These are phyloP conservation scores for Danaus melanippus DNA, from an alignment of 1,140 invertebrate species.

Conservation along the genomic window DNA sequence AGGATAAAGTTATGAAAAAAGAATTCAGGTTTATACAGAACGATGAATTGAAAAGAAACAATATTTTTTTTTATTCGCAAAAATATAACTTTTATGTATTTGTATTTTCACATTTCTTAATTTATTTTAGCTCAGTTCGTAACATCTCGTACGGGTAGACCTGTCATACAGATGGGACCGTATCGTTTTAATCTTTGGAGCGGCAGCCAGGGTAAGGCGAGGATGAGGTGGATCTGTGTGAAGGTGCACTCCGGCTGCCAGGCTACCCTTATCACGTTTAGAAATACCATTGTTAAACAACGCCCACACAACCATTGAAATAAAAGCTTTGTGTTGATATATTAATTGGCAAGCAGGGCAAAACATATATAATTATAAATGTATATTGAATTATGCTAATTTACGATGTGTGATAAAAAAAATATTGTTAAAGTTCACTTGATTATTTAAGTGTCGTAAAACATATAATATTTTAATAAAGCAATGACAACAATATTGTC, in stretches of 20 bases:
- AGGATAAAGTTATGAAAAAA: background rate
- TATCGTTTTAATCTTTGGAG: slow-evolving; percentile 30
- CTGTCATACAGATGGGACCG: slow-evolving; percentile 23
- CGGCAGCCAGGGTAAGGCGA: slow-evolving; percentile 13
- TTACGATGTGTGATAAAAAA: no score
- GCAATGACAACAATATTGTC: no score
- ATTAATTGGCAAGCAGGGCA: no score
- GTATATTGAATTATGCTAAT: no score
- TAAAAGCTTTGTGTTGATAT: no score
- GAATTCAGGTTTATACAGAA: no score
- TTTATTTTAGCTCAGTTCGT: slow-evolving; percentile 13
- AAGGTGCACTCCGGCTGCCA: slow-evolving; percentile 26
- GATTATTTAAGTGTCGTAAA: no score
- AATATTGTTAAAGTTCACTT: no score
- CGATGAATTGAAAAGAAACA: no score
- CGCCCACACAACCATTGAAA: slow-evolving; percentile 34
- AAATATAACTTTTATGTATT: background rate
- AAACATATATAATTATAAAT: no score
- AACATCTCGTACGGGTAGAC: slow-evolving; percentile 21
- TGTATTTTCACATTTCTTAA: background rate
- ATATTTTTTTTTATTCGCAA: background rate
- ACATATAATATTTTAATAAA: no score
- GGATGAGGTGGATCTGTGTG: slow-evolving; percentile 26
- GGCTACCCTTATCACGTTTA: slow-evolving; percentile 27
- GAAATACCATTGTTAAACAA: slow-evolving; percentile 29